Base-by-base conservation (phyloP, 1,140 invertebrate species). In the Drosophila quadrilineata region DNA sequence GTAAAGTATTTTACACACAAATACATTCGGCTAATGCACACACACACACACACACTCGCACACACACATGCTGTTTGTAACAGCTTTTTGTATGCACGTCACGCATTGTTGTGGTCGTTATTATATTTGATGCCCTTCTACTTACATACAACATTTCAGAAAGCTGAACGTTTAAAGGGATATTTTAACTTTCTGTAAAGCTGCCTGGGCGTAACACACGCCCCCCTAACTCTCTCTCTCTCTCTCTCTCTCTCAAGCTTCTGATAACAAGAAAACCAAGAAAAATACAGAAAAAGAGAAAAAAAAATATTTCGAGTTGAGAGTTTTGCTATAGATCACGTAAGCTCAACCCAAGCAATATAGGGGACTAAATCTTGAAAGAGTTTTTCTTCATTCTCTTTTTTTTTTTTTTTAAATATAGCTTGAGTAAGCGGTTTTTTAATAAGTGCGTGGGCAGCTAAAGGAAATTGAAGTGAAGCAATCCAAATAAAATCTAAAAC, bases 91-190 rank as follows among this genome's bases (percentile, higher is more conserved):
- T 36, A 71, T 66, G 56, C 63, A 54, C 21, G 59, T 71, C 68
- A 71, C 68, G 68, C 68, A 71, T 71, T 71, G 62, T 71, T 71
- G 63, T 71, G 62, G 62, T 71, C 63, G 63, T 71, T 71, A 66
- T 71, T 60, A 66, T 71, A 66, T 71, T 67, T 67, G 57, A 62
- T 67, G 58, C 58, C 58, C 53, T 63, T 66, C 57, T 66, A 66
- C 56, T 46, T 52, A 52, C 38, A 46, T 16, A 35, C 54, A 38
- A n/a, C n/a, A n/a, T n/a, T 38, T 36, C 40, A 29, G 16, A 28
- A 26, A 24, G 50, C 17, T 21, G 21, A 66, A 50, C 63, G 40
- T 66, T 66, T 66, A 66, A 66, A 60, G 56, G 63, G 40, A 66
- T 60, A 66, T 60, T 66, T 66, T 24, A 60, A 66, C 56, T 43